A percentile compares a stretch with the other conserved stretches of the same genome.
Evolutionary conservation across 2,888 invertebrate genomes (phyloP).

Genomic region (Pseudolycoriella hygida): DNA sequence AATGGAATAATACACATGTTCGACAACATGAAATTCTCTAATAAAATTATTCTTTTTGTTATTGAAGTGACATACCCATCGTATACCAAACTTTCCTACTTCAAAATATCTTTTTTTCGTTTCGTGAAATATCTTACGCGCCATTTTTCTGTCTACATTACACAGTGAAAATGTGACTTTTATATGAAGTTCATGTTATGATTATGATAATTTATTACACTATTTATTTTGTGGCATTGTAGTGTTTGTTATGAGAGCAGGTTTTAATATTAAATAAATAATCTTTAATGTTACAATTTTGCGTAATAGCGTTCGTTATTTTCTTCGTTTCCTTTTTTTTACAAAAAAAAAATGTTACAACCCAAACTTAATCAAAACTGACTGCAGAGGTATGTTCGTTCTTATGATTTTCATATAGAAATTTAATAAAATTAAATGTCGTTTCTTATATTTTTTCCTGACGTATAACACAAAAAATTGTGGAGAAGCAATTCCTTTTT

Average conservation of each 20-base stretch:
- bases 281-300: conserved; percentile 1
- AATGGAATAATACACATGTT: too few species aligned
- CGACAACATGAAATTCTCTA: background rate
- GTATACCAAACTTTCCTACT: background rate
- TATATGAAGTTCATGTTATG: conserved; percentile 6
- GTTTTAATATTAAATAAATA: conserved; percentile 4
- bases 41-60: background rate
- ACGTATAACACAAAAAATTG: too few species aligned
- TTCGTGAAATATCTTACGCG: background rate
- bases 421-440: too few species aligned
- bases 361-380: too few species aligned
- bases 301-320: conserved; percentile 1
- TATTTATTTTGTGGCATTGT: conserved; percentile 5
- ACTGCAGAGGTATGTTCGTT: too few species aligned
- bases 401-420: too few species aligned
- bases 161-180: conserved; percentile 3
- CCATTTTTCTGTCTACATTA: conserved; percentile 1
- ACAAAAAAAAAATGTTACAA: too few species aligned
- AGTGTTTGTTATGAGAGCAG: background rate
- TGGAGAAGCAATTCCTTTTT: too few species aligned
- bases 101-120: background rate
- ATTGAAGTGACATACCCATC: background rate
- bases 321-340: too few species aligned
- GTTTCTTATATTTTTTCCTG: too few species aligned
- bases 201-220: conserved; percentile 6